These are phyloP conservation scores for Sarcophaga bullata DNA, from an alignment of 1,140 invertebrate genomes.

Conservation along the genomic window DNA sequence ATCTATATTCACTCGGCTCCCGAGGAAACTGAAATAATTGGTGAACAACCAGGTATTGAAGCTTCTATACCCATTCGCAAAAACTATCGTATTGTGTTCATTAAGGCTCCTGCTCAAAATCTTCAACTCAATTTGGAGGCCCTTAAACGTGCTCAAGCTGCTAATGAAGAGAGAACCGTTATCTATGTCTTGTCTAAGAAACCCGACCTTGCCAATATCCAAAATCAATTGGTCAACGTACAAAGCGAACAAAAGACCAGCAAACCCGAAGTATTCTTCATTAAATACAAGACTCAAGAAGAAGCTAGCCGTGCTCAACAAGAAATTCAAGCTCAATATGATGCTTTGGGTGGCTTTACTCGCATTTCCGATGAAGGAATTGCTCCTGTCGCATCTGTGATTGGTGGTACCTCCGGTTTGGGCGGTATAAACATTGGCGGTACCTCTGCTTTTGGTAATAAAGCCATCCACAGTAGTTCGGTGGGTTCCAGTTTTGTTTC, in stretches of 20 bases:
- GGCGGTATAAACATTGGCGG: too few species aligned
- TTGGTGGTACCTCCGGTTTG: constrained; percentile 50
- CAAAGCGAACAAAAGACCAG: constrained; percentile 63
- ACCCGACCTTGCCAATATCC: constrained; percentile 59
- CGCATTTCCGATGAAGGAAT: constrained; percentile 63
- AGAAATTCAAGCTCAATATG: constrained; percentile 64
- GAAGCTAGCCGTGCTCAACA: constrained; percentile 65
- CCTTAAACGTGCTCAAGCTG: constrained; percentile 68
- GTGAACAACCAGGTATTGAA: constrained; percentile 48
- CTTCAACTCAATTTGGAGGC: constrained; percentile 74
- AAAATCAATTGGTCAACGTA: constrained; percentile 57
- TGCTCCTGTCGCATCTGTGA: constrained; percentile 58
- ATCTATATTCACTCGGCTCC: constrained; percentile 64
- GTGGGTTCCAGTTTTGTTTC: too few species aligned
- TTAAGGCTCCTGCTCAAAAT: constrained; percentile 80
- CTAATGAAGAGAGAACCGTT: constrained; percentile 84
- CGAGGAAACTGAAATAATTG: constrained; percentile 58
- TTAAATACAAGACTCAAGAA: constrained; percentile 77
- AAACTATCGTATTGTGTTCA: constrained; percentile 89
- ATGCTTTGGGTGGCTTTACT: constrained; percentile 60
- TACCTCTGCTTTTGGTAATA: constrained; percentile 46
- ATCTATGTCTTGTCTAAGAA: constrained; percentile 86
- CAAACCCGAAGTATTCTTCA: constrained; percentile 82
- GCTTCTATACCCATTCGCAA: constrained; percentile 73
- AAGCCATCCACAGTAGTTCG: too few species aligned